phyloP scores from a whole-genome alignment of 2,113 vertebrate genomes.

The Empidonax traillii region DNA sequence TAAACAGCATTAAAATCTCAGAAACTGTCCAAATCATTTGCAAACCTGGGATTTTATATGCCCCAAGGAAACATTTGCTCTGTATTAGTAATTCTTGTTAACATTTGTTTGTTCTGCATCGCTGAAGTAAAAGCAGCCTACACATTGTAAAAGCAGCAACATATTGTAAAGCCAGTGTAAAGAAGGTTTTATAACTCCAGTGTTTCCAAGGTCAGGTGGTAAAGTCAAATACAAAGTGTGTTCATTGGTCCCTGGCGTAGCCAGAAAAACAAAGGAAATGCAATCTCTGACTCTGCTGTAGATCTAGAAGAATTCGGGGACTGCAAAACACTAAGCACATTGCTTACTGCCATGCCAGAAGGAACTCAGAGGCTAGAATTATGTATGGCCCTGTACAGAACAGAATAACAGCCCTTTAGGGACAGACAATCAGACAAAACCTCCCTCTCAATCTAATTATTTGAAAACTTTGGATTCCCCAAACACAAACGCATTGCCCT shows the following conservation, averaged over 20 bases:
- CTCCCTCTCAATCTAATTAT: not conserved
- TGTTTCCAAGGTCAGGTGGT: not conserved
- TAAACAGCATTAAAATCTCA: not conserved
- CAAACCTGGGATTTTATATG: not conserved
- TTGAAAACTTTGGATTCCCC: not conserved
- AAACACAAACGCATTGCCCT: not conserved
- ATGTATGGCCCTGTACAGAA: not conserved
- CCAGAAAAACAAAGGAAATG: not conserved
- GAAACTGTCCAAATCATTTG: not conserved
- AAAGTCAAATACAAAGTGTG: not conserved
- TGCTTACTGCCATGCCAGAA: not conserved
- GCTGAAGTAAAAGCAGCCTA: not conserved
- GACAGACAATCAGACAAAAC: not conserved
- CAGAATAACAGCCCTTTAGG: not conserved
- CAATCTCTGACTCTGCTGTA: not conserved
- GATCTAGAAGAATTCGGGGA: not conserved
- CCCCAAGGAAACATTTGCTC: not conserved
- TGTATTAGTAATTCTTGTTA: not conserved
- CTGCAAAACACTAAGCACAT: not conserved
- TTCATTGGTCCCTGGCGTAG: not conserved
- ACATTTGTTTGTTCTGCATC: not conserved
- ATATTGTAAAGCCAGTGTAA: not conserved
- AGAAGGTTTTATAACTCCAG: not conserved
- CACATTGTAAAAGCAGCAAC: not conserved
- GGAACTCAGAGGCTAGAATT: not conserved